Evolutionary conservation across 2,888 invertebrate genomes (phyloP).

Genomic region (Ichneumoninae sp.): DNA sequence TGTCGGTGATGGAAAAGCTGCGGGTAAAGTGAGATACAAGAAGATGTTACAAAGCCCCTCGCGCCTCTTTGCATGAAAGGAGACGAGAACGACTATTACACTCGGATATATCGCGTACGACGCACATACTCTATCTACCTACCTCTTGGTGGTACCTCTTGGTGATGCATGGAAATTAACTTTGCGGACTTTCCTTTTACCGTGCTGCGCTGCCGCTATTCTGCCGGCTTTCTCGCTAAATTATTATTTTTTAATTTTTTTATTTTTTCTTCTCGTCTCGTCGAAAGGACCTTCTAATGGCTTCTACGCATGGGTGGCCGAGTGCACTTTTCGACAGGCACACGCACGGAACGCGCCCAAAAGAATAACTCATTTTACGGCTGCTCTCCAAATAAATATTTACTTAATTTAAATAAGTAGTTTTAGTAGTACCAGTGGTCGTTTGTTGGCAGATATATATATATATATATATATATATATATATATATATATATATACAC

Average conservation of each 20-base stretch:
- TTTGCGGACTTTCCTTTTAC: slow-evolving; percentile 2
- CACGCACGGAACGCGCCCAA: not conserved
- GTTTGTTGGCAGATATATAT: not conserved
- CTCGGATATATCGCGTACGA: slow-evolving; percentile 10
- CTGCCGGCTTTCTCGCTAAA: slow-evolving; percentile 8
- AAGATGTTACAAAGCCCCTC: not conserved
- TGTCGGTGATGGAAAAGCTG: not conserved
- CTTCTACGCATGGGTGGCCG: not conserved
- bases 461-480: no score
- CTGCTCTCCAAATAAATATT: not conserved
- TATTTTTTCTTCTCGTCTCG: not conserved
- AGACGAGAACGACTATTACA: not conserved
- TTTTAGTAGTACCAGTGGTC: no score
- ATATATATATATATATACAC: no score
- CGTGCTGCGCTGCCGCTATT: not conserved
- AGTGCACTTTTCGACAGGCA: not conserved
- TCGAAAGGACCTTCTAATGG: not conserved
- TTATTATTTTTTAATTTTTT: not conserved
- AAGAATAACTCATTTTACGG: not conserved
- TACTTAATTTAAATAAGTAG: not conserved
- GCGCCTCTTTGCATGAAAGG: not conserved
- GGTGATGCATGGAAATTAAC: slow-evolving; percentile 24
- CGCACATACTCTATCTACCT: not conserved
- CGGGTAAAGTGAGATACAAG: slow-evolving; percentile 23
- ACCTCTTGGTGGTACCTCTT: not conserved